A percentile compares a stretch with the other conserved stretches of the same genome.
These are phyloP conservation scores for Dexiosoma caninum DNA, from an alignment of 2,888 invertebrate genomes.

Conservation along the genomic window DNA sequence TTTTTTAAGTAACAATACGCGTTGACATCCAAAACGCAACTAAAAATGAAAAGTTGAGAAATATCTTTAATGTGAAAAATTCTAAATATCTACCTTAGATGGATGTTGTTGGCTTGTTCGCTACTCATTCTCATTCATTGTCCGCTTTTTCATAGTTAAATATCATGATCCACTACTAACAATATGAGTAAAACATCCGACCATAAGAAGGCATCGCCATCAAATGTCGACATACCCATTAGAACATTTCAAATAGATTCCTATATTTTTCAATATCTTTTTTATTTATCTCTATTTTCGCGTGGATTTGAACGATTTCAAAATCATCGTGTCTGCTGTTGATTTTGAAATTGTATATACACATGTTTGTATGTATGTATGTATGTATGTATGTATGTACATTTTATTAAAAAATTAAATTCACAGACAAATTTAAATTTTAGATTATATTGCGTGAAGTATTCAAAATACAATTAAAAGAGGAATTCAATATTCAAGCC, in stretches of 20 bases:
- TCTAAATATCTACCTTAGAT: constrained; percentile 77
- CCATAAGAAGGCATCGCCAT: constrained; percentile 50
- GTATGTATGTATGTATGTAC: neutral
- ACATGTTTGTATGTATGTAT: too few relatives aligned
- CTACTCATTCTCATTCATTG: constrained; percentile 41
- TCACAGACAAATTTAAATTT: too few relatives aligned
- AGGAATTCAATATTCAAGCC: too few relatives aligned
- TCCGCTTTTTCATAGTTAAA: constrained; percentile 41
- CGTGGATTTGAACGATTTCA: constrained; percentile 14
- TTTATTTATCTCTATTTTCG: constrained; percentile 12
- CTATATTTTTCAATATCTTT: constrained; percentile 28
- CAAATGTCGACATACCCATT: constrained; percentile 54
- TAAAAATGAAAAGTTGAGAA: constrained; percentile 73
- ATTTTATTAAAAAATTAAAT: too few relatives aligned
- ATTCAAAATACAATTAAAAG: too few relatives aligned
- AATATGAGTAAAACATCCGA: constrained; percentile 37
- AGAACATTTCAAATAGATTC: constrained; percentile 45
- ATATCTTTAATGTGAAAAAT: constrained; percentile 62
- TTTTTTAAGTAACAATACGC: constrained; percentile 67
- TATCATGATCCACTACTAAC: constrained; percentile 28
- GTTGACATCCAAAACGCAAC: constrained; percentile 78
- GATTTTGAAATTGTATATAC: constrained; percentile 20
- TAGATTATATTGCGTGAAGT: too few relatives aligned
- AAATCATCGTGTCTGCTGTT: constrained; percentile 9
- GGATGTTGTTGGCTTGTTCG: constrained; percentile 68